Evolutionary conservation across 92 coral and sea anemone genomes (phyloP), one percentile per base, ranked within the genome.

Genomic region (Paramuricea clavata): DNA sequence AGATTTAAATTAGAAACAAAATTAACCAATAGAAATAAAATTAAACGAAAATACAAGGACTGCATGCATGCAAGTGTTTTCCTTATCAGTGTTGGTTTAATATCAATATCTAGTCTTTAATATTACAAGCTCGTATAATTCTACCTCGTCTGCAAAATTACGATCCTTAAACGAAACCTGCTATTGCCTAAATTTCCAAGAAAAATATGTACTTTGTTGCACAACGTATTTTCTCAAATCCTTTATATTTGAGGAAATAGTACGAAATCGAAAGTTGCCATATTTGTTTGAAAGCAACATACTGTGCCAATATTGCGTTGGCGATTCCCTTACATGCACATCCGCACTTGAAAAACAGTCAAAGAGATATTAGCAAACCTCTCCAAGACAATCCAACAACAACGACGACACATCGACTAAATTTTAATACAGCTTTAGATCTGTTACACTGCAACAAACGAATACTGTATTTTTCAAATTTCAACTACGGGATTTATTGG

Each of bases 241-340:
- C 21, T 17, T 16, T 17, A 22, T 15, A 25, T 67, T 15, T 30
- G 7, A 26, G 4, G 31, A 52, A 39, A 39, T 4, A 39, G 10
- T 47, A 47, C 13, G 5, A 54, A 54, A 54, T 54, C 5, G 27
- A 47, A 54, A 21, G 25, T 54, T 54, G 23, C 23, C 0, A 1
- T 65, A 12, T 65, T 65, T 65, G 72, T 33, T 65, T 65, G 19
- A 31, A 16, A 27, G 5, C 12, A 65, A 65, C 72, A 65, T 27
- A 12, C 11, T 9, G 35, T 65, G 19, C n/a, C 28, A 65, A 65
- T 65, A 28, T 65, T 31, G 72, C 41, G 72, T 65, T 28, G 41
- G 72, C 72, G 17, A 26, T 65, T 33, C 28, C 72, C 72, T 28
- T 65, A 65, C 27, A 65, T 28, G 72, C 41, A 65, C 72, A 65